Conservation (phyloP, 2,113 vertebrate genomes). For the Colius striatus region DNA sequence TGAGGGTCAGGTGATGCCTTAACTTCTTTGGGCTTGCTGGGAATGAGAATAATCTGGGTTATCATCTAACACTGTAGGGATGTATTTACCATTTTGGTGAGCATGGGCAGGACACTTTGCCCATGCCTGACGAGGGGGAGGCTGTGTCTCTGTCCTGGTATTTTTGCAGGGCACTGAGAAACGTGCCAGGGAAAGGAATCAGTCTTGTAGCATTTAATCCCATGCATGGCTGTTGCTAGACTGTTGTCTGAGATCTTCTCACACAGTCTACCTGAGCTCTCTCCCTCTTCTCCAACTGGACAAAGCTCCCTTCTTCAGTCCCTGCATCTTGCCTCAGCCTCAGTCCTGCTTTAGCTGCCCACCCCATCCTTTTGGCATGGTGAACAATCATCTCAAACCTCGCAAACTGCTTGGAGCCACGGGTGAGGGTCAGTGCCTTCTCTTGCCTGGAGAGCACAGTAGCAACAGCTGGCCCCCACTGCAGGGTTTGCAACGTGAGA, state of each 20-base stretch:
- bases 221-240: fast-evolving
- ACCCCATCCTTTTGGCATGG: not conserved
- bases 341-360: not conserved
- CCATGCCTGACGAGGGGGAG: not conserved
- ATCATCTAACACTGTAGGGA: not conserved
- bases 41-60: not conserved
- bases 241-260: not conserved
- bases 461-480: fast-evolving
- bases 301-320: not conserved
- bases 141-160: not conserved
- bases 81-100: not conserved
- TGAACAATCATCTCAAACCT: fast-evolving
- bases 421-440: not conserved
- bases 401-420: not conserved
- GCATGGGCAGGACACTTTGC: fast-evolving
- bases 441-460: not conserved
- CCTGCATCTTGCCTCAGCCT: not conserved
- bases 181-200: not conserved
- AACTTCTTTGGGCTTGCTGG: not conserved
- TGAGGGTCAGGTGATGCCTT: not conserved
- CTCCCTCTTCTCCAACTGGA: not conserved
- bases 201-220: not conserved
- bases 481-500: fast-evolving
- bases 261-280: fast-evolving
- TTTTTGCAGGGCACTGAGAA: not conserved